Evolutionary conservation across 2,888 invertebrate genomes (phyloP).

Genomic region (Tanytarsus gracilentus): DNA sequence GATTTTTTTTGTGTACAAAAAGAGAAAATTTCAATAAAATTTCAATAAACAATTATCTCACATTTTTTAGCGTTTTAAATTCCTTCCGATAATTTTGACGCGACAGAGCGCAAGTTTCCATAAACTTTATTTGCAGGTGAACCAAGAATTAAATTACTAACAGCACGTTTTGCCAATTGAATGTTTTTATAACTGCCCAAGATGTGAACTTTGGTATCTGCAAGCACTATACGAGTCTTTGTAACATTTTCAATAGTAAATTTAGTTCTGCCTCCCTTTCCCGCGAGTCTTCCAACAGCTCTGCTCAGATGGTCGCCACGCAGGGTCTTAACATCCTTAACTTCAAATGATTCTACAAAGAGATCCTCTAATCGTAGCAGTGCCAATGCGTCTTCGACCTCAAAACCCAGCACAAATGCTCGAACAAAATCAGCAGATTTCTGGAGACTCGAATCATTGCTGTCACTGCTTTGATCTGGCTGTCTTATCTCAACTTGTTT

Average conservation of each 20-base stretch:
- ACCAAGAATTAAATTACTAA: slow-evolving; percentile 94
- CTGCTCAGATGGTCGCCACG: slow-evolving; percentile 92
- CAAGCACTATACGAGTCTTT: slow-evolving; percentile 94
- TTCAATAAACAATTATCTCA: background rate
- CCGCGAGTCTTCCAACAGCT: slow-evolving; percentile 95
- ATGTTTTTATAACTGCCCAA: slow-evolving; percentile 97
- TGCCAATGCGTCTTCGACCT: slow-evolving; percentile 93
- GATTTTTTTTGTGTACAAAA: background rate
- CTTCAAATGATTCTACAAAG: slow-evolving; percentile 93
- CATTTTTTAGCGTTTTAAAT: slow-evolving; percentile 47
- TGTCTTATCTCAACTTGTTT: slow-evolving; percentile 79
- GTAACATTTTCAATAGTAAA: slow-evolving; percentile 98
- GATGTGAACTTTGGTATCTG: slow-evolving; percentile 93
- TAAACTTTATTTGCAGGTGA: slow-evolving; percentile 97
- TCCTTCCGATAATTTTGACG: slow-evolving; percentile 72
- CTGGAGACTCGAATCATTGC: slow-evolving; percentile 81
- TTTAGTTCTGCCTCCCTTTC: slow-evolving; percentile 94
- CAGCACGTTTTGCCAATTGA: slow-evolving; percentile 82
- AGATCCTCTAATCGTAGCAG: slow-evolving; percentile 90
- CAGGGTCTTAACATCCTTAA: slow-evolving; percentile 91
- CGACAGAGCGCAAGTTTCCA: slow-evolving; percentile 82
- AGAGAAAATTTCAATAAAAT: slow-evolving; percentile 6
- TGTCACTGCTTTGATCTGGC: slow-evolving; percentile 40
- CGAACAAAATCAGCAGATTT: slow-evolving; percentile 97
- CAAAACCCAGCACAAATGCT: slow-evolving; percentile 93